Percentiles rank a stretch among this genome's conserved stretches.
Conservation (phyloP, 2,113 vertebrate genomes). For the Clupea harengus region DNA sequence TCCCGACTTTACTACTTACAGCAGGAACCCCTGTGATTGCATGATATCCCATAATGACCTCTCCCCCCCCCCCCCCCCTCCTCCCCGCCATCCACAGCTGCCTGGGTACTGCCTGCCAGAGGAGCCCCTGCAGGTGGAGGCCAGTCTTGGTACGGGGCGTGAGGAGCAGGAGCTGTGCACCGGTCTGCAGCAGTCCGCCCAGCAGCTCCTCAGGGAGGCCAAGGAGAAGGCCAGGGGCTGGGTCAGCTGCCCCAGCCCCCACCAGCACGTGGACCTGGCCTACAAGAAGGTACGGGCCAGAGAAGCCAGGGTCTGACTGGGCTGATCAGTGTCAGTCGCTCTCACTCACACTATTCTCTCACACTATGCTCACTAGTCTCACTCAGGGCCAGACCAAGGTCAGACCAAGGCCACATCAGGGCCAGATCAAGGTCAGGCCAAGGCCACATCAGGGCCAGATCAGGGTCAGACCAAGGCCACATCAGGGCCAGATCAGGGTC, state of each 20-base stretch:
- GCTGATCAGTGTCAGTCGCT: no score
- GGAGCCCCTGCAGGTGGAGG: neutral
- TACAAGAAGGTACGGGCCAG: constrained; percentile 69
- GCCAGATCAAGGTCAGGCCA: no score
- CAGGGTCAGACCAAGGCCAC: no score
- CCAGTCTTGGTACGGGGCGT: neutral
- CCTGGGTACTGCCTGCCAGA: constrained; percentile 52
- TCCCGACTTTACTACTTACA: no score
- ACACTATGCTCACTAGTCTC: no score
- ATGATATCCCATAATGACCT: neutral
- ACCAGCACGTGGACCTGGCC: constrained; percentile 65
- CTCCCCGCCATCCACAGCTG: constrained; percentile 54
- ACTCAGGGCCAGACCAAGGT: no score
- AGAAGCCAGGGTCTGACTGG: no score
- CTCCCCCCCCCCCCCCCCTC: neutral
- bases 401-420: no score
- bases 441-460: no score
- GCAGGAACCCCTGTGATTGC: no score
- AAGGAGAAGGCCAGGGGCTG: constrained; percentile 65
- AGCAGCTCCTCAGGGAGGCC: constrained; percentile 63
- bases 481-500: no score
- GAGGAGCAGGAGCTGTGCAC: neutral
- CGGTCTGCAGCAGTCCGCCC: constrained; percentile 57
- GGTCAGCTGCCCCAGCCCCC: constrained; percentile 58
- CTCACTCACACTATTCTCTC: no score